Evolutionary conservation across 2,888 invertebrate genomes (phyloP).

Genomic region (Platycheirus rosarum): DNA sequence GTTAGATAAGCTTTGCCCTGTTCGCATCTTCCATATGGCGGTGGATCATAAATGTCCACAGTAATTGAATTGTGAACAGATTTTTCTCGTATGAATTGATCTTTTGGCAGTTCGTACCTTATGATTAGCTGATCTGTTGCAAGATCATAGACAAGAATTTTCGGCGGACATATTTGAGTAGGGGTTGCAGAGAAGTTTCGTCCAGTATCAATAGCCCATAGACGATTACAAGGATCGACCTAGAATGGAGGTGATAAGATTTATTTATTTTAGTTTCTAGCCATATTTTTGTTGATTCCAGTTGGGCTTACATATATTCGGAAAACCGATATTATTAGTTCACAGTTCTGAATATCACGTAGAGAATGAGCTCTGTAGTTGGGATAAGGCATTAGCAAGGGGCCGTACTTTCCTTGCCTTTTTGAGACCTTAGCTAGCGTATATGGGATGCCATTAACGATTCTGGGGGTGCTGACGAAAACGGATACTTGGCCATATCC

Average conservation of each 20-base stretch:
- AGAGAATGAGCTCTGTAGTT: slow-evolving; percentile 42
- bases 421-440: slow-evolving; percentile 30
- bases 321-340: slow-evolving; percentile 56
- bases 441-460: slow-evolving; percentile 39
- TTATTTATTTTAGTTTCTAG: too few relatives aligned
- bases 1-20: slow-evolving; percentile 86
- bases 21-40: slow-evolving; percentile 81
- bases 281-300: too few relatives aligned
- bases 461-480: slow-evolving; percentile 32
- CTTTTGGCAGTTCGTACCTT: slow-evolving; percentile 40
- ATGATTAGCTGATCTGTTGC: slow-evolving; percentile 32
- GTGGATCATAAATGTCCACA: slow-evolving; percentile 83
- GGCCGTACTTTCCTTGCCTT: slow-evolving; percentile 16
- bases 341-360: slow-evolving; percentile 1
- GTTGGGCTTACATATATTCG: slow-evolving; percentile 53
- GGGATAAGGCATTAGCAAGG: slow-evolving; percentile 42
- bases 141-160: slow-evolving; percentile 46
- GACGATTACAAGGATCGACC: slow-evolving; percentile 51
- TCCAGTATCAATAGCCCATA: slow-evolving; percentile 59
- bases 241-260: not conserved
- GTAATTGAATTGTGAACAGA: slow-evolving; percentile 55
- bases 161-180: slow-evolving; percentile 44
- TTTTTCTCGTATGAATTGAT: slow-evolving; percentile 42
- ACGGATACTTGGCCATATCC: not conserved
- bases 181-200: slow-evolving; percentile 28